Conservation (phyloP, 2,888 invertebrate species). For the Rhingia campestris region DNA sequence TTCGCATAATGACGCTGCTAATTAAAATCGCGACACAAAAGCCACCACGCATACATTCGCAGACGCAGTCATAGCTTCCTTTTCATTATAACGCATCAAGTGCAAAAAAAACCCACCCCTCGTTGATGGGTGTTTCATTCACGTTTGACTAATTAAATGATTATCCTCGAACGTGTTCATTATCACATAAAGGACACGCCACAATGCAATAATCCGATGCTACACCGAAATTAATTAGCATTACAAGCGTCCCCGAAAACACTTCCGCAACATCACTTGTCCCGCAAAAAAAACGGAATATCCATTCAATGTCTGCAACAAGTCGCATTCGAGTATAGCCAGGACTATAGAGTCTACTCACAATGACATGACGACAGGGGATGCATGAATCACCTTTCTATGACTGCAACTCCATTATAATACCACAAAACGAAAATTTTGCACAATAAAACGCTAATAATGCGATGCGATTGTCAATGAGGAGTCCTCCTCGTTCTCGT, state of each 20-base stretch:
- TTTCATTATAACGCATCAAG: constrained; percentile 17
- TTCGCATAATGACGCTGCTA: constrained; percentile 46
- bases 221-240: constrained; percentile 71
- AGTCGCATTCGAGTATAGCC: constrained; percentile 22
- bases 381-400: constrained; percentile 28
- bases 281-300: constrained; percentile 31
- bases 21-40: constrained; percentile 53
- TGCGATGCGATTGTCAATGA: constrained; percentile 67
- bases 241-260: constrained; percentile 68
- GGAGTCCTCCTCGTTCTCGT: constrained; percentile 11
- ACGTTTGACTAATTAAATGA: constrained; percentile 69
- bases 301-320: constrained; percentile 54
- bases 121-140: not conserved
- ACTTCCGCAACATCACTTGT: constrained; percentile 72
- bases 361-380: constrained; percentile 21
- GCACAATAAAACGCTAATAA: constrained; percentile 72
- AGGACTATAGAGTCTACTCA: not conserved
- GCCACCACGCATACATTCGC: constrained; percentile 1
- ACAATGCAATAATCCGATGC: constrained; percentile 63
- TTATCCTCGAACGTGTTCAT: constrained; percentile 60
- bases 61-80: not conserved
- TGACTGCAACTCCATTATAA: constrained; percentile 36
- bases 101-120: constrained; percentile 20
- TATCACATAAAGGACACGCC: constrained; percentile 65
- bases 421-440: constrained; percentile 44